Base-by-base conservation (phyloP, 2,797 vertebrate species). In the Xiphophorus birchmanni region DNA sequence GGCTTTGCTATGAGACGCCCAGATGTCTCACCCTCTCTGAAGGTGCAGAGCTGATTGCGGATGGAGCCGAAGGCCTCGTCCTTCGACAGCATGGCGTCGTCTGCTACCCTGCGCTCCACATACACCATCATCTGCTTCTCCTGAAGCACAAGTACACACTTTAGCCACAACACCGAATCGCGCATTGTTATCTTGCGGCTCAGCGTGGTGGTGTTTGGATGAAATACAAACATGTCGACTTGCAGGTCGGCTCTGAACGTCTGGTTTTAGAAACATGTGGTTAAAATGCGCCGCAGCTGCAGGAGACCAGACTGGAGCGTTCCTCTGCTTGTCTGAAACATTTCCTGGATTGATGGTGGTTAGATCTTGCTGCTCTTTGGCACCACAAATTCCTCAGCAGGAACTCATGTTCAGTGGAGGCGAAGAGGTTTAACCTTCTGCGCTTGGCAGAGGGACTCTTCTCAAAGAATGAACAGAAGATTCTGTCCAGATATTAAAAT, bases 41-140 rank as follows among this genome's bases (percentile, higher is more conserved):
- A 97, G 60, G 95, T 96, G 90, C 96, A 96, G 82, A 97, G 95
- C 84, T 96, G 95, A 76, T 96, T 95, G 73, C 96, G 91, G 77
- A 97, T 95, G 74, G 92, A 90, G 67, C 92, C 93, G 40, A 97
- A 97, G 0, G 89, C 78, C 85, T 95, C 90, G 21, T 97, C 96
- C 69, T 94, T 93, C 6, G 92, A 93, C 29, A 97, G 93, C 5
- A 93, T 92, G 5, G 89, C 92, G 2, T 97, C 96, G 0, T 96
- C 96, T 17, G 94, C 96, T 0, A 96, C 96, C 82, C 96, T 94
- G 86, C 96, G 95, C 82, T 97, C 96, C 82, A 96, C 96, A n/a
- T 95, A 96, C 79, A 97, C 96, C 94, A 96, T 95, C 93, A 97
- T 93, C 82, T 94, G 93, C 86, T 96, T 96, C 91, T 96, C 96